These are phyloP conservation scores for Amaurobius ferox DNA, from an alignment of 2,888 invertebrate species.

Conservation along the genomic window DNA sequence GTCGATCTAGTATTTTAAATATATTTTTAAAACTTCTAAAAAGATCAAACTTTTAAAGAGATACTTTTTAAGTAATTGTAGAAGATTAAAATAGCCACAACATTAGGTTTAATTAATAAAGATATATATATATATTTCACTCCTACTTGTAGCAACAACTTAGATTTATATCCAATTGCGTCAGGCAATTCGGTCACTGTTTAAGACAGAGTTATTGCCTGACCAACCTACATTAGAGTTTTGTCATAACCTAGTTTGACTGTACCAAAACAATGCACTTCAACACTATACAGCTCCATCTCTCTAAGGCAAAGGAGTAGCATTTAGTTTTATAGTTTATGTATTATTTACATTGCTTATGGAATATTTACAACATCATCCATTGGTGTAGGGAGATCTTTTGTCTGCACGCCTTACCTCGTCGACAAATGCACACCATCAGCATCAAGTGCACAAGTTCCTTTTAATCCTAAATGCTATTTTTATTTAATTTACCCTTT, in stretches of 20 bases:
- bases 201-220: too few species aligned
- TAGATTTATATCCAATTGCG: too few species aligned
- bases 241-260: not conserved
- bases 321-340: not conserved
- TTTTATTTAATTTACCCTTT: not conserved
- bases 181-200: too few species aligned
- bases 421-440: not conserved
- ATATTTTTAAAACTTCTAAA: too few species aligned
- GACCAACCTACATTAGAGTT: too few species aligned
- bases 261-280: conserved; percentile 18
- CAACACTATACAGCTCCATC: conserved; percentile 42
- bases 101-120: too few species aligned
- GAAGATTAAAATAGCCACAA: too few species aligned
- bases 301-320: conserved; percentile 63
- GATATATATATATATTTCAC: too few species aligned
- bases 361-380: conserved; percentile 44
- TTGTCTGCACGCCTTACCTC: not conserved
- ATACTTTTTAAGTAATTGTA: too few species aligned
- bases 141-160: too few species aligned
- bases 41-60: too few species aligned
- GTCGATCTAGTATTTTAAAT: too few species aligned
- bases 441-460: not conserved
- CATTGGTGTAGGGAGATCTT: not conserved
- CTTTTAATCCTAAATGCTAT: conserved; percentile 23
- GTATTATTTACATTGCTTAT: conserved; percentile 52